phyloP scores from a whole-genome alignment of 2,797 vertebrate genomes.

The Jordanella pulchra region DNA sequence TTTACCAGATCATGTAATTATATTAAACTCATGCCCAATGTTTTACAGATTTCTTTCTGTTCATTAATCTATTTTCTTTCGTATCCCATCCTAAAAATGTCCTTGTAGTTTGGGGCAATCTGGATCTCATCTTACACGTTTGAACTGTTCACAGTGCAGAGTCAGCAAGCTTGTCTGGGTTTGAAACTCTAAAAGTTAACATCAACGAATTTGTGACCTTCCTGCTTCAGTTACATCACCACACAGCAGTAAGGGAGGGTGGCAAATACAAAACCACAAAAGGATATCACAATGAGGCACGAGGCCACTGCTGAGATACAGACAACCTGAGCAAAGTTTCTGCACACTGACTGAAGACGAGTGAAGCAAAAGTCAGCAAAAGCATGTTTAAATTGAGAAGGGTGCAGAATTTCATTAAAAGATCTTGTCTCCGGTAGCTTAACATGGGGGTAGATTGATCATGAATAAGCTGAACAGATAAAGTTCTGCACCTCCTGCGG shows the following conservation, averaged over 20 bases:
- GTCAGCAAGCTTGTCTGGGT: conserved; percentile 72
- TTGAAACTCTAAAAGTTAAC: conserved; percentile 66
- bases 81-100: conserved; percentile 34
- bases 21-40: no score
- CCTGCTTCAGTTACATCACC: conserved; percentile 63
- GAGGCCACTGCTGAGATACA: conserved; percentile 32
- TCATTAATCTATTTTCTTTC: conserved; percentile 8
- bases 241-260: conserved; percentile 20
- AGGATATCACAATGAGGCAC: conserved; percentile 33
- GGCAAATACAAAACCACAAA: conserved; percentile 58
- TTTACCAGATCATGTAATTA: not conserved
- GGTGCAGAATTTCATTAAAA: not conserved
- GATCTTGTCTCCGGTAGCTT: not conserved
- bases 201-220: conserved; percentile 69
- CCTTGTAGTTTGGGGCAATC: conserved; percentile 65
- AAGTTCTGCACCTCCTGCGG: no score
- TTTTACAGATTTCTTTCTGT: conserved; percentile 1
- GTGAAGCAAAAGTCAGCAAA: not conserved
- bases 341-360: not conserved
- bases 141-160: conserved; percentile 58
- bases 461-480: not conserved
- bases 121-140: conserved; percentile 73
- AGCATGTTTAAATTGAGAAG: not conserved
- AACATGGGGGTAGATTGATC: not conserved
- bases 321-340: conserved; percentile 22